Conservation (phyloP, 2,888 invertebrate species). For the Lepidocyrtinus sp. region DNA sequence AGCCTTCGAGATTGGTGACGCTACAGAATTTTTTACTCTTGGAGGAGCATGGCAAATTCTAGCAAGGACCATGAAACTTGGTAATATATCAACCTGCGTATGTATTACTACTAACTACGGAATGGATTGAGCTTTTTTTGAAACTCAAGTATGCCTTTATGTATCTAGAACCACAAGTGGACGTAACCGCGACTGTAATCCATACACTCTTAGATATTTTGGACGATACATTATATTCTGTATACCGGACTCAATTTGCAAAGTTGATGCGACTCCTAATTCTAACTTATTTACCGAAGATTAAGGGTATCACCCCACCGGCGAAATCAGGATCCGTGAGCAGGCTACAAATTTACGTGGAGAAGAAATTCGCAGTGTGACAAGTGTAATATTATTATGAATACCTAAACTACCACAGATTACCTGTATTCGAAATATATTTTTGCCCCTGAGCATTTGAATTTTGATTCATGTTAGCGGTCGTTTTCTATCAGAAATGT, state of each 20-base stretch:
- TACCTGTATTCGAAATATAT: no score
- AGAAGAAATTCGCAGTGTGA: conserved; percentile 46
- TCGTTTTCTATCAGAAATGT: no score
- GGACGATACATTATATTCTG: conserved; percentile 54
- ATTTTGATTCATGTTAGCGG: no score
- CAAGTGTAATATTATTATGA: no score
- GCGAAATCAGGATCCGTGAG: conserved; percentile 62
- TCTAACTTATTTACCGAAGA: conserved; percentile 59
- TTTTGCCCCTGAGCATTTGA: no score
- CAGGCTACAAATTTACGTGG: conserved; percentile 66
- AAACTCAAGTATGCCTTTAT: conserved; percentile 5
- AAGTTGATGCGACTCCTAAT: conserved; percentile 61
- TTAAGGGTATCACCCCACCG: conserved; percentile 59
- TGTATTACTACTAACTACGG: neutral
- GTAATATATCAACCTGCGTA: conserved; percentile 54
- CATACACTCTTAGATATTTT: conserved; percentile 66
- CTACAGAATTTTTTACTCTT: conserved; percentile 65
- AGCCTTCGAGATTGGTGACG: conserved; percentile 52
- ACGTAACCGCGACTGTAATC: conserved; percentile 67
- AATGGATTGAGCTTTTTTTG: no score
- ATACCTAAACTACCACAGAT: no score
- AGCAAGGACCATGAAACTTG: conserved; percentile 63
- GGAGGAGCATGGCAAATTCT: conserved; percentile 68
- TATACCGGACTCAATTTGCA: conserved; percentile 63
- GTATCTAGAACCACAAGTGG: conserved; percentile 67